Conservation (phyloP, 2,113 vertebrate species). For the Bettongia penicillata region DNA sequence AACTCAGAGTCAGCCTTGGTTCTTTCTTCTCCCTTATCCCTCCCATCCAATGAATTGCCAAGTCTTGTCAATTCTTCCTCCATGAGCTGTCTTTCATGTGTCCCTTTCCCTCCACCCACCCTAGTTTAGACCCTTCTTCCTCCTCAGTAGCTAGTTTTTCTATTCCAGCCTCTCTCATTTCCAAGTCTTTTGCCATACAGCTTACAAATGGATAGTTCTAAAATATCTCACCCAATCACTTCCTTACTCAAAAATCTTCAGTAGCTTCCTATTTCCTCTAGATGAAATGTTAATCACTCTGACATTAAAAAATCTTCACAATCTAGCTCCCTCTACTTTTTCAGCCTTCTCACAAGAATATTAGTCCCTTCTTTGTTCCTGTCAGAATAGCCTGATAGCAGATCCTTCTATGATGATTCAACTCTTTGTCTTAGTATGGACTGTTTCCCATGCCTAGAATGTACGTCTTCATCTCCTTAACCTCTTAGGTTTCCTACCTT, state of each 20-base stretch:
- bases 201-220: neutral
- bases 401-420: neutral
- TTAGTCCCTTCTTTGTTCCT: neutral
- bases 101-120: neutral
- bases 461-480: neutral
- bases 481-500: neutral
- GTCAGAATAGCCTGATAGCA: neutral
- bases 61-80: neutral
- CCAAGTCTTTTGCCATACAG: neutral
- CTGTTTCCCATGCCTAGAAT: neutral
- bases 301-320: neutral
- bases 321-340: neutral
- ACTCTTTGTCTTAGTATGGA: neutral
- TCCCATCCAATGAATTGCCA: neutral
- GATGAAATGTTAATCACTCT: neutral
- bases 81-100: neutral
- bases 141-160: neutral
- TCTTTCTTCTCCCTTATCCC: neutral
- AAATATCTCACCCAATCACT: neutral
- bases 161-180: neutral
- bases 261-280: neutral
- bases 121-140: neutral
- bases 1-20: neutral
- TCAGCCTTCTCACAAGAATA: neutral
- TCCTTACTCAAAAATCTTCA: neutral